Conservation (phyloP, 2,113 vertebrate genomes). For the Microtus oregoni region DNA sequence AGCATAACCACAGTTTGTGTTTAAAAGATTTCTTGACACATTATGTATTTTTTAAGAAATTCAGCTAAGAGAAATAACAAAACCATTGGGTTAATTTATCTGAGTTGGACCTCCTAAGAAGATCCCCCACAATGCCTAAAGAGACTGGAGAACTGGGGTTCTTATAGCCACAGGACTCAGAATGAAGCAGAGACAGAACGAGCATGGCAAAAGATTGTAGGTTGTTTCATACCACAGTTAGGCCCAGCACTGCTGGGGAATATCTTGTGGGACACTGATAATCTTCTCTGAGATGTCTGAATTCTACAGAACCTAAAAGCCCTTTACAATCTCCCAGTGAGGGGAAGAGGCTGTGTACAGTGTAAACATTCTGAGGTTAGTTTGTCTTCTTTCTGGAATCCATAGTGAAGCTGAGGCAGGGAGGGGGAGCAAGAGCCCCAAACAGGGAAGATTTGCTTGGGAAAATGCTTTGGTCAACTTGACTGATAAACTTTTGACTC, state of each 20-base stretch:
- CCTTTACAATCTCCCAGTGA: slow-evolving; percentile 21
- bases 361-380: not conserved
- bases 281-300: not conserved
- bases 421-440: not conserved
- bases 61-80: not conserved
- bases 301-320: not conserved
- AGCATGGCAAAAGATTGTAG: not conserved
- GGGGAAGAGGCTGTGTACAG: not conserved
- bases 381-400: slow-evolving; percentile 42
- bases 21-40: not conserved
- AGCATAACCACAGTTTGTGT: not conserved
- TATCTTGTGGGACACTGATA: not conserved
- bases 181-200: not conserved
- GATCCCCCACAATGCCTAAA: not conserved
- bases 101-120: not conserved
- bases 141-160: not conserved
- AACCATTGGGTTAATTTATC: not conserved
- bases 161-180: not conserved
- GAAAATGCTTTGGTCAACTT: not conserved
- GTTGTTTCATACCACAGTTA: not conserved
- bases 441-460: not conserved
- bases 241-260: not conserved
- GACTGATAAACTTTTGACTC: not conserved
- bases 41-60: slow-evolving; percentile 1
- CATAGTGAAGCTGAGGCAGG: not conserved